Evolutionary conservation across 2,888 invertebrate species (phyloP).

Genomic region (Tipula unca): DNA sequence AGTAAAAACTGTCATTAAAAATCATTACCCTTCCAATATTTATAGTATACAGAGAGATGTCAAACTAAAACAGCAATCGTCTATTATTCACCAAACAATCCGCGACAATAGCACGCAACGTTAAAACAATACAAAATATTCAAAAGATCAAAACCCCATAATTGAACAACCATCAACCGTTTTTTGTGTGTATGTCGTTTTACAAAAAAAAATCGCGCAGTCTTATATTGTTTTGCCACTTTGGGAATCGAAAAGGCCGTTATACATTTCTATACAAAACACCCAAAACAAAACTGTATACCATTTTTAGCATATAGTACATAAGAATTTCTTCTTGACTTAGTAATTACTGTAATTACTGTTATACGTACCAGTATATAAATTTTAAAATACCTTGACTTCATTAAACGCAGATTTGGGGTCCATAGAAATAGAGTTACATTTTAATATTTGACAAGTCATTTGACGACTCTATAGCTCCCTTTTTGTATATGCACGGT

Average conservation of each 20-base stretch:
- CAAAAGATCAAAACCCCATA: not conserved
- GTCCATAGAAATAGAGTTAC: not conserved
- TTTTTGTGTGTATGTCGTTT: too few species aligned
- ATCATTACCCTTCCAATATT: too few species aligned
- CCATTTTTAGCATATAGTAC: not conserved
- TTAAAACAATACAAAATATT: not conserved
- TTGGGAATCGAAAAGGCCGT: slow-evolving; percentile 8
- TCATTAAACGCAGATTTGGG: not conserved
- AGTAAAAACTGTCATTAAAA: too few species aligned
- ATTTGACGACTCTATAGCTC: too few species aligned
- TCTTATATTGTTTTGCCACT: not conserved
- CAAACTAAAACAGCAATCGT: slow-evolving; percentile 14
- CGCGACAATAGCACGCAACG: too few species aligned
- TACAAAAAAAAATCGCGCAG: not conserved
- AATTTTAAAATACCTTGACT: not conserved
- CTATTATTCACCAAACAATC: not conserved
- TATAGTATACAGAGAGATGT: too few species aligned
- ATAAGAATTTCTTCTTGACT: not conserved
- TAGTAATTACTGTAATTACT: not conserved
- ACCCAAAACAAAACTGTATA: not conserved
- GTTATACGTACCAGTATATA: not conserved
- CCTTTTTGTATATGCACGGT: too few species aligned
- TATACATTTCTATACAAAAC: not conserved
- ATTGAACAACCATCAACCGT: not conserved
- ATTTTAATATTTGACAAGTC: too few species aligned